Conservation (phyloP, 2,888 invertebrate genomes). For the Patella ulyssiponensis region DNA sequence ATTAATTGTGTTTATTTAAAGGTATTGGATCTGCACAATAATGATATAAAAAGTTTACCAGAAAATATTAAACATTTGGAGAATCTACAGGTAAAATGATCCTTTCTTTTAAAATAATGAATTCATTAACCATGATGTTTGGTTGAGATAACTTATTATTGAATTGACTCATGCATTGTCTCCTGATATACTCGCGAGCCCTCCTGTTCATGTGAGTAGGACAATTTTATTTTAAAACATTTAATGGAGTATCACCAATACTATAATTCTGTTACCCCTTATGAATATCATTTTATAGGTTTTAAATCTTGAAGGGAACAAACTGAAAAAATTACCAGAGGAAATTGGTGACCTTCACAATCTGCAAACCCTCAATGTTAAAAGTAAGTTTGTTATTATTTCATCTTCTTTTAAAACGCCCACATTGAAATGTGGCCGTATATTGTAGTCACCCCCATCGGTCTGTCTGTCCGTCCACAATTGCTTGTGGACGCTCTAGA, state of each 20-base stretch:
- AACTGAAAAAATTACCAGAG: slow-evolving; percentile 78
- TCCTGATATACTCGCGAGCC: too few species aligned
- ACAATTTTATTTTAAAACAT: too few species aligned
- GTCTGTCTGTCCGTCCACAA: too few species aligned
- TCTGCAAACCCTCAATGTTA: slow-evolving; percentile 78
- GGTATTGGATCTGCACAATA: slow-evolving; percentile 84
- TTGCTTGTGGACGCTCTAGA: too few species aligned
- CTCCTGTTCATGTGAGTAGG: too few species aligned
- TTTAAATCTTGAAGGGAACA: slow-evolving; percentile 82
- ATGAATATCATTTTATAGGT: slow-evolving; percentile 71
- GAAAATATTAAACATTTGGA: slow-evolving; percentile 79
- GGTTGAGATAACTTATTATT: not conserved
- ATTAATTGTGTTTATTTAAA: slow-evolving; percentile 61
- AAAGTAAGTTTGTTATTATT: slow-evolving; percentile 55
- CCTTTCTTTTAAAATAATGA: not conserved
- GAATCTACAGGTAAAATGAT: slow-evolving; percentile 73
- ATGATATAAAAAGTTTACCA: slow-evolving; percentile 81
- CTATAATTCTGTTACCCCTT: not conserved
- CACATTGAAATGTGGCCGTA: too few species aligned
- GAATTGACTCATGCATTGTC: not conserved
- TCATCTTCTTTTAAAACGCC: too few species aligned
- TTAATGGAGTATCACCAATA: not conserved
- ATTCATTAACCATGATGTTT: not conserved
- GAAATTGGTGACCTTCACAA: slow-evolving; percentile 78
- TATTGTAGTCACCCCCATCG: too few species aligned